Percentiles rank a stretch among this genome's conserved stretches.
phyloP scores from a whole-genome alignment of 2,113 vertebrate species.

The Actenoides lindsayi region DNA sequence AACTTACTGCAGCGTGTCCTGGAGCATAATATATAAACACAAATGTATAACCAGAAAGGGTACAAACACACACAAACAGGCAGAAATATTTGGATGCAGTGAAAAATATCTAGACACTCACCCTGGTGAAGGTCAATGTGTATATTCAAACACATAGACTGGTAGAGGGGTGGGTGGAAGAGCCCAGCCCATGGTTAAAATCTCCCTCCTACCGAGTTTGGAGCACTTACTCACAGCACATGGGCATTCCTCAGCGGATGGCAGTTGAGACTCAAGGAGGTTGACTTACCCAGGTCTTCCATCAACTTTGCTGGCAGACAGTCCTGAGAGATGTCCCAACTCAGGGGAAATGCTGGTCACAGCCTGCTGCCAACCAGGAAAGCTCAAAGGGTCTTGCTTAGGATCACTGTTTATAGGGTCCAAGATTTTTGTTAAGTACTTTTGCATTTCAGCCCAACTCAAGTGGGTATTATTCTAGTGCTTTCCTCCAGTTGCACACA shows the following conservation, averaged over 20 bases:
- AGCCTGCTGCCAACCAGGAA: background rate
- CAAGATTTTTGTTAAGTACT: background rate
- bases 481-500: background rate
- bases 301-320: background rate
- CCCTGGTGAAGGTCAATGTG: background rate
- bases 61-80: background rate
- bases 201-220: background rate
- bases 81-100: background rate
- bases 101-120: background rate
- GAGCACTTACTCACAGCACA: background rate
- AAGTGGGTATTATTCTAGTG: background rate
- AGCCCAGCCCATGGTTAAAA: background rate
- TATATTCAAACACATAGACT: background rate
- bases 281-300: background rate
- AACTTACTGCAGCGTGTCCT: background rate
- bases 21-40: background rate
- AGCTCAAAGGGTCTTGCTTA: background rate
- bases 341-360: background rate
- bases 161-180: background rate
- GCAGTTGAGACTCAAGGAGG: background rate
- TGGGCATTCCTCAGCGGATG: background rate
- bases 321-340: background rate
- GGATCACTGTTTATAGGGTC: background rate
- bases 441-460: background rate
- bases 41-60: background rate